These are phyloP conservation scores for Philotrypesis tridentata DNA, from an alignment of 1,140 invertebrate genomes.

Conservation along the genomic window DNA sequence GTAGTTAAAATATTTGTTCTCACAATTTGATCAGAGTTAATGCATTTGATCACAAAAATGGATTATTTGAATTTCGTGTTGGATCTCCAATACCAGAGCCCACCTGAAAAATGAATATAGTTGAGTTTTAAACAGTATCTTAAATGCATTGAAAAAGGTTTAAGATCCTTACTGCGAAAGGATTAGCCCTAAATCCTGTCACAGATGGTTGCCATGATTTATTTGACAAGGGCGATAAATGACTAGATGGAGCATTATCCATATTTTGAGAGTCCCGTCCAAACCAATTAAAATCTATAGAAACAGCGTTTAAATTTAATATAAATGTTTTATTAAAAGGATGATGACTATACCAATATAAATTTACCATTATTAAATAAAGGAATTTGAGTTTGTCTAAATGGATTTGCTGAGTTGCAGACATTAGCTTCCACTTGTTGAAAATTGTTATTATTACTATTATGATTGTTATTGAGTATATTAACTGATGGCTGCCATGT, in stretches of 20 bases:
- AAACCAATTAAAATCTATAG: conserved; percentile 67
- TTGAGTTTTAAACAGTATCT: not conserved
- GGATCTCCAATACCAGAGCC: conserved; percentile 68
- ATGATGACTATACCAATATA: not conserved
- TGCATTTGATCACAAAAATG: conserved; percentile 70
- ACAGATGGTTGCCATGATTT: conserved; percentile 72
- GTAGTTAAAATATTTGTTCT: conserved; percentile 64
- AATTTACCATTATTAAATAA: conserved; percentile 65
- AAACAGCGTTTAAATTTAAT: conserved; percentile 30
- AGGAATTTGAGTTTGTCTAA: conserved; percentile 65
- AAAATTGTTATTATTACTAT: conserved; percentile 60
- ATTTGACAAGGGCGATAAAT: conserved; percentile 67
- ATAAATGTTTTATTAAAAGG: conserved; percentile 19
- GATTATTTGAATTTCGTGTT: conserved; percentile 71
- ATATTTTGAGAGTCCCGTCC: conserved; percentile 65
- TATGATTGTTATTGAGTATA: conserved; percentile 63
- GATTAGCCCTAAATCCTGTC: conserved; percentile 70
- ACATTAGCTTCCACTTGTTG: conserved; percentile 64
- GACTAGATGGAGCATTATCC: conserved; percentile 71
- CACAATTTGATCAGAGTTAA: conserved; percentile 64
- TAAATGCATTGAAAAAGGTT: conserved; percentile 32
- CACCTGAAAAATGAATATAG: conserved; percentile 62
- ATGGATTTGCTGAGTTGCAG: conserved; percentile 68
- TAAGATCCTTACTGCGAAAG: conserved; percentile 66
- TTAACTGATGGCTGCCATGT: conserved; percentile 67